Percentiles rank a stretch among this genome's conserved stretches.
Evolutionary conservation across 2,888 invertebrate species (phyloP).

Genomic region (Caenorhabditis sinica): DNA sequence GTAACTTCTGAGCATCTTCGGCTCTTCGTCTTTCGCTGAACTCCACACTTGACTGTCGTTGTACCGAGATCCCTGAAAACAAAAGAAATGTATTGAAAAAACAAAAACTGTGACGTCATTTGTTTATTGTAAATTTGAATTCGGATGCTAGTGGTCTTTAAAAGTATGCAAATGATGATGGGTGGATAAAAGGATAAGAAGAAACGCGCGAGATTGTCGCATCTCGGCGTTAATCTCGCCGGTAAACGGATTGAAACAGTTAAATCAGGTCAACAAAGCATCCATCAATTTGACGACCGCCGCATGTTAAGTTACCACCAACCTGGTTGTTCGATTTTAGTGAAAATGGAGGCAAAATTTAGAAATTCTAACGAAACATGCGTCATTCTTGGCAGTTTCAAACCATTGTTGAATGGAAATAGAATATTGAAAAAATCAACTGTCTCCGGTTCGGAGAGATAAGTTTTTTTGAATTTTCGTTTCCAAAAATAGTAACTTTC

Average conservation of each 20-base stretch:
- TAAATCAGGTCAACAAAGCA: conserved; percentile 65
- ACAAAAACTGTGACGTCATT: not conserved
- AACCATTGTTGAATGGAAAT: not conserved
- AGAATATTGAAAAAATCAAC: conserved; percentile 9
- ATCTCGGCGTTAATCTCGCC: conserved; percentile 34
- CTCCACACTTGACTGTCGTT: conserved; percentile 79
- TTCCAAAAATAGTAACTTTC: conserved; percentile 45
- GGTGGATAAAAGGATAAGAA: conserved; percentile 53
- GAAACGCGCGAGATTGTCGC: conserved; percentile 30
- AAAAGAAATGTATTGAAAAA: not conserved
- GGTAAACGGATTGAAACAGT: conserved; percentile 57
- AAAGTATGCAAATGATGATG: conserved; percentile 58
- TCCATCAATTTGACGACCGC: conserved; percentile 52
- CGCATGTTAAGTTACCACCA: conserved; percentile 40
- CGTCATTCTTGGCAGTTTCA: conserved; percentile 8
- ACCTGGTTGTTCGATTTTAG: conserved; percentile 19
- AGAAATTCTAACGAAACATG: conserved; percentile 25
- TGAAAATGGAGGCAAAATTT: conserved; percentile 10
- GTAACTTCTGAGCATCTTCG: conserved; percentile 70
- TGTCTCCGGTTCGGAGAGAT: conserved; percentile 7
- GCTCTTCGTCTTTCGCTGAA: conserved; percentile 58
- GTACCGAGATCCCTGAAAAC: conserved; percentile 68
- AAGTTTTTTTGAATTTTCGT: not conserved
- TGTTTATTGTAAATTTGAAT: conserved; percentile 12
- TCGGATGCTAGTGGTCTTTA: conserved; percentile 3